Conservation (phyloP, 2,113 vertebrate genomes). For the Coracopsis vasa region DNA sequence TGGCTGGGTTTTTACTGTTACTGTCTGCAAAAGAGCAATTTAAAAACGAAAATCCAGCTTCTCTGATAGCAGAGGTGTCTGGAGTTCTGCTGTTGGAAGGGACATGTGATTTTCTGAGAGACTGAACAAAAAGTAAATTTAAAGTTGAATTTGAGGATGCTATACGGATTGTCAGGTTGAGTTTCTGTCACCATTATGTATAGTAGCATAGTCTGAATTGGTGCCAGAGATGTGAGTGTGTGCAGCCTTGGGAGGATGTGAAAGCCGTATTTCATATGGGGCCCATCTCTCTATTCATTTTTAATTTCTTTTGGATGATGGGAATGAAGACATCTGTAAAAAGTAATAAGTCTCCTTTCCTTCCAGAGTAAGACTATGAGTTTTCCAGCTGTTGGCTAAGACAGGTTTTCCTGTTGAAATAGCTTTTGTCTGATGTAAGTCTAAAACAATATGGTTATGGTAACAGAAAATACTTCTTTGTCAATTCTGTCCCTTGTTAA, state of each 20-base stretch:
- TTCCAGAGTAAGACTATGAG: conserved; percentile 31
- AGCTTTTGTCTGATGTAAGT: conserved; percentile 55
- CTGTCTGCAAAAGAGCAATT: background rate
- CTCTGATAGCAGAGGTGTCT: background rate
- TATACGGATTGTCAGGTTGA: background rate
- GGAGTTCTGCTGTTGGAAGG: background rate
- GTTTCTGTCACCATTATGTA: background rate
- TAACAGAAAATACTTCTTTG: conserved; percentile 43
- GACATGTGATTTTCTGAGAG: background rate
- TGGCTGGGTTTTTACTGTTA: background rate
- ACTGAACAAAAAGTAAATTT: background rate
- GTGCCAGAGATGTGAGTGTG: background rate
- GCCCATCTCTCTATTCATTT: conserved; percentile 11
- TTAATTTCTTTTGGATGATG: conserved; percentile 38
- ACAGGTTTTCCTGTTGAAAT: conserved; percentile 59
- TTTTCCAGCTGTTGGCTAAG: conserved; percentile 63
- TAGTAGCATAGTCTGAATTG: accelerated
- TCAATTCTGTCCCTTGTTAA: background rate
- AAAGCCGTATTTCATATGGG: conserved; percentile 4
- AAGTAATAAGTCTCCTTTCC: background rate
- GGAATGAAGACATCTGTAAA: conserved; percentile 57
- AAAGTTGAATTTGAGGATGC: background rate
- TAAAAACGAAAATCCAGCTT: background rate
- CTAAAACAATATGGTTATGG: conserved; percentile 50
- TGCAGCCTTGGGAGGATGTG: background rate